Evolutionary conservation across 2,888 invertebrate genomes (phyloP).

Genomic region (Melinaea menophilus): DNA sequence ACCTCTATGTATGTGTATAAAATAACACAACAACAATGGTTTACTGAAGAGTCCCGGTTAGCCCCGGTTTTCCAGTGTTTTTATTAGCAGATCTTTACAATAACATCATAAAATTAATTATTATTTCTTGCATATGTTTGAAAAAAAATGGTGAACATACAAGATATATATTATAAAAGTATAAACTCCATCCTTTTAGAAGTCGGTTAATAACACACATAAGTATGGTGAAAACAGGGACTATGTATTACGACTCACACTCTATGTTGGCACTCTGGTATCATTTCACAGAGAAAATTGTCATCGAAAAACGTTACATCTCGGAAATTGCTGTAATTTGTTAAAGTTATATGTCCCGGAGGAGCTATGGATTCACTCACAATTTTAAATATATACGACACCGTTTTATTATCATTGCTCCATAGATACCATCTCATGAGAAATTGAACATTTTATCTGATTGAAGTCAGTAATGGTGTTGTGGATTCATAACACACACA

Average conservation of each 20-base stretch:
- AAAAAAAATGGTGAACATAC: background rate
- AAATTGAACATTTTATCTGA: no score
- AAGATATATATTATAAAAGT: no score
- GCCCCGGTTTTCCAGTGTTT: no score
- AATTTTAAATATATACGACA: slow-evolving; percentile 7
- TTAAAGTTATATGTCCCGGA: slow-evolving; percentile 15
- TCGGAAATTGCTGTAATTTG: slow-evolving; percentile 16
- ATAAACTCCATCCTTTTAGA: background rate
- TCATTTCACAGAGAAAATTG: slow-evolving; percentile 49
- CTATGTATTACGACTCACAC: slow-evolving; percentile 16
- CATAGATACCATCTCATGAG: background rate
- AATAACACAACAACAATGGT: no score
- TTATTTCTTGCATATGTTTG: no score
- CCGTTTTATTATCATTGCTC: slow-evolving; percentile 9
- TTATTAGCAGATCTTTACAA: no score
- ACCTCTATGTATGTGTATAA: no score
- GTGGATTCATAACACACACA: no score
- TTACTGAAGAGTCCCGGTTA: no score
- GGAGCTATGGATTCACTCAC: slow-evolving; percentile 11
- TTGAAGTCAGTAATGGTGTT: no score
- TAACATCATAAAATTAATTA: no score
- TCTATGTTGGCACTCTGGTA: slow-evolving; percentile 34
- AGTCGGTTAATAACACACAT: background rate
- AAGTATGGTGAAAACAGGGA: background rate
- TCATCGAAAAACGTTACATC: slow-evolving; percentile 37